These are phyloP conservation scores for Pelecanoides urinatrix DNA, from an alignment of 2,113 vertebrate species.

Conservation along the genomic window DNA sequence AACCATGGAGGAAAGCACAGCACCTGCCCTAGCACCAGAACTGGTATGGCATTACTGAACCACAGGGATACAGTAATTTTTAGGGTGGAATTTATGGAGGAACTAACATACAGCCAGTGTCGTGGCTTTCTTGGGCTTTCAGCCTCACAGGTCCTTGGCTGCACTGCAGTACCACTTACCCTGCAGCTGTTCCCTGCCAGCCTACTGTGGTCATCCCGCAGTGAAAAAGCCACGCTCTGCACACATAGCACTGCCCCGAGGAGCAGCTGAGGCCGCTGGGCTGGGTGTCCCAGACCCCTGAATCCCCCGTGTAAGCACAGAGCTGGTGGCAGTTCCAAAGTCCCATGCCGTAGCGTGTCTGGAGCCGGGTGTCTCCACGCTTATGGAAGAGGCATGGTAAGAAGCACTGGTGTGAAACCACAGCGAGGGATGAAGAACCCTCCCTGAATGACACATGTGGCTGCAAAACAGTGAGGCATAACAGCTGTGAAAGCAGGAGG, in stretches of 20 bases:
- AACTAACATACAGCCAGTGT: fast-evolving
- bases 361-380: neutral
- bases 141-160: neutral
- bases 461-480: neutral
- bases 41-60: neutral
- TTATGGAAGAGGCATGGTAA: neutral
- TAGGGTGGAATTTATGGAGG: neutral
- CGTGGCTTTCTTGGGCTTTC: neutral
- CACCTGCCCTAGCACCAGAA: neutral
- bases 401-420: neutral
- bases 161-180: neutral
- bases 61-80: neutral
- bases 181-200: neutral
- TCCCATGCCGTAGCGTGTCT: fast-evolving
- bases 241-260: fast-evolving
- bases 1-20: neutral
- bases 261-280: neutral
- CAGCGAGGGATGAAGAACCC: neutral
- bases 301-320: neutral
- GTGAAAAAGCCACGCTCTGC: neutral
- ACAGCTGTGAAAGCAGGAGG: neutral
- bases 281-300: neutral
- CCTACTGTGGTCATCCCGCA: fast-evolving
- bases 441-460: fast-evolving
- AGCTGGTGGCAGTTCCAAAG: fast-evolving